phyloP scores from a whole-genome alignment of 2,888 invertebrate genomes.

The Caenorhabditis virilis region DNA sequence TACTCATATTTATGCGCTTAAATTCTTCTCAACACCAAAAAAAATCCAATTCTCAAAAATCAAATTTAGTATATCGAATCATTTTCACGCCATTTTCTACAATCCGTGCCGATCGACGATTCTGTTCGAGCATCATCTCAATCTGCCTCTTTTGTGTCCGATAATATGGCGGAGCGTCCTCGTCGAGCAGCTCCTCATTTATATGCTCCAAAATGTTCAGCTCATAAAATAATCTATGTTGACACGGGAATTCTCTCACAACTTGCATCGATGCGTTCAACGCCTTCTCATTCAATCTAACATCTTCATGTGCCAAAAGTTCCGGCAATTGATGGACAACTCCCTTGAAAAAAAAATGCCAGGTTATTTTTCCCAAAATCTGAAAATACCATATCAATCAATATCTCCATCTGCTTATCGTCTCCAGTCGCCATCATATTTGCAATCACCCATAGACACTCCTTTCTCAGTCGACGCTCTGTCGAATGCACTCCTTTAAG shows the following conservation, averaged over 20 bases:
- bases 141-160: too few species aligned
- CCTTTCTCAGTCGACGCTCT: slow-evolving; percentile 24
- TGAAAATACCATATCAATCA: slow-evolving; percentile 8
- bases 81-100: too few species aligned
- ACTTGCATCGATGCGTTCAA: slow-evolving; percentile 13
- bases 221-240: not conserved
- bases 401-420: slow-evolving; percentile 6
- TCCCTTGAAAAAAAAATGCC: too few species aligned
- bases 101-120: too few species aligned
- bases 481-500: slow-evolving; percentile 17
- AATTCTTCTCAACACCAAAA: too few species aligned
- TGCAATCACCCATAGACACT: slow-evolving; percentile 34
- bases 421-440: slow-evolving; percentile 31
- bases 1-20: too few species aligned
- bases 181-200: not conserved
- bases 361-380: too few species aligned
- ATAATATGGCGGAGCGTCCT: not conserved
- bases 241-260: slow-evolving; percentile 27
- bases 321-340: slow-evolving; percentile 14
- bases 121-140: too few species aligned
- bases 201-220: slow-evolving; percentile 1
- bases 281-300: slow-evolving; percentile 33
- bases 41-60: too few species aligned
- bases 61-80: too few species aligned
- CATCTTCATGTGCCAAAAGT: slow-evolving; percentile 11